phyloP scores from a whole-genome alignment of 2,888 invertebrate genomes.

The Frankliniella fusca region DNA sequence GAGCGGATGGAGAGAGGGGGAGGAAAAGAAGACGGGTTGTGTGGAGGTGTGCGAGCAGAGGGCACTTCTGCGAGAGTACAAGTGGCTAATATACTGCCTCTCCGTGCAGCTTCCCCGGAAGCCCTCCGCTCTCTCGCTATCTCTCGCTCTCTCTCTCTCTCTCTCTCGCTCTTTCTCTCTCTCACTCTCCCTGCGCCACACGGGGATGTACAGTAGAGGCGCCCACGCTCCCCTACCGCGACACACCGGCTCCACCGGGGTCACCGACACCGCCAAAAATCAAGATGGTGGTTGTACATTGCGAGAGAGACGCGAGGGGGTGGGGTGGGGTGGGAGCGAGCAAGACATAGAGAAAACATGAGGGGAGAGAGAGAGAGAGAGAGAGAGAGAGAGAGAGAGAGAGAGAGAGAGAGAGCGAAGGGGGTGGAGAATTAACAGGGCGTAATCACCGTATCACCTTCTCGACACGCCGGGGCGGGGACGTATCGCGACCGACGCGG shows the following conservation, averaged over 20 bases:
- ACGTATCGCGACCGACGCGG: too few relatives aligned
- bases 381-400: background rate
- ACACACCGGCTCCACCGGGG: background rate
- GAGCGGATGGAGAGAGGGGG: background rate
- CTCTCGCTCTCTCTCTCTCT: background rate
- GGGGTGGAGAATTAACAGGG: too few relatives aligned
- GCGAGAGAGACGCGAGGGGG: background rate
- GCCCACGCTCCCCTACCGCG: background rate
- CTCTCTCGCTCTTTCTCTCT: background rate
- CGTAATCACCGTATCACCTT: too few relatives aligned
- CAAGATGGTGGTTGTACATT: background rate
- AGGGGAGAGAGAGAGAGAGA: background rate
- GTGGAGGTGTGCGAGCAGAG: background rate
- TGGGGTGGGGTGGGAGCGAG: background rate
- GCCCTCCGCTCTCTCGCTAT: background rate
- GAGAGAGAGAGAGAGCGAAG: background rate
- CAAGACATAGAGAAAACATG: too few relatives aligned
- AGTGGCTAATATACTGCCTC: conserved; percentile 24
- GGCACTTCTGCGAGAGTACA: conserved; percentile 24
- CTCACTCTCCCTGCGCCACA: background rate
- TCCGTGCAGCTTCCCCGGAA: background rate
- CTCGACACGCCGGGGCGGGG: too few relatives aligned
- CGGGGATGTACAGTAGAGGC: background rate
- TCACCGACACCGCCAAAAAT: background rate
- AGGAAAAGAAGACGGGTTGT: conserved; percentile 19